Evolutionary conservation across 2,888 invertebrate species (phyloP).

Genomic region (Ptychoptera contaminata): DNA sequence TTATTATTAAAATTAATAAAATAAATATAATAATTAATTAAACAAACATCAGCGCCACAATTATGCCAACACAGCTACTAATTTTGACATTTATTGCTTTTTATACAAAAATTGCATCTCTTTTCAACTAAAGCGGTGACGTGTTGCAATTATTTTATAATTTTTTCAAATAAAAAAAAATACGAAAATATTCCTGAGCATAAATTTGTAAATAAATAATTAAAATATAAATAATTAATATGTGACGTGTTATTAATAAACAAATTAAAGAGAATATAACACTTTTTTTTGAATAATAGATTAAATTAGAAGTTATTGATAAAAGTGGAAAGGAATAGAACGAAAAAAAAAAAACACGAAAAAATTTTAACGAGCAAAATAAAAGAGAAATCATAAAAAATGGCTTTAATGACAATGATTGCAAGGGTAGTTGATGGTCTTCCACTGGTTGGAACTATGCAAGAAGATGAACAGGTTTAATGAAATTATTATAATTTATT

Average conservation of each 20-base stretch:
- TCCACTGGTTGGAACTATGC: slow-evolving; percentile 91
- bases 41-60: too few relatives aligned
- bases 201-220: too few relatives aligned
- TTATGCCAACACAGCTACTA: background rate
- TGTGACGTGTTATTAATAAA: slow-evolving; percentile 2
- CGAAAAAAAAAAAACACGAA: background rate
- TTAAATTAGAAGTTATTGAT: too few relatives aligned
- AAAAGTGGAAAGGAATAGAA: too few relatives aligned
- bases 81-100: slow-evolving; percentile 2
- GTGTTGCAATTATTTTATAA: slow-evolving; percentile 3
- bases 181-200: too few relatives aligned
- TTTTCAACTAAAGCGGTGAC: slow-evolving; percentile 1
- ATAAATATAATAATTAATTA: too few relatives aligned
- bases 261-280: background rate
- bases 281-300: background rate
- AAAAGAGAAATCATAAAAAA: slow-evolving; percentile 27
- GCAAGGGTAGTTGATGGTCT: slow-evolving; percentile 89
- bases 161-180: background rate
- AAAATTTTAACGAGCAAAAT: background rate
- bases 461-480: slow-evolving; percentile 94
- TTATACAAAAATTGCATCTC: background rate
- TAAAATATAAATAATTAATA: background rate
- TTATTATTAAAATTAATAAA: too few relatives aligned
- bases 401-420: slow-evolving; percentile 97
- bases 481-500: background rate